These are phyloP conservation scores for Globia sparganii DNA, from an alignment of 2,888 invertebrate species.

Conservation along the genomic window DNA sequence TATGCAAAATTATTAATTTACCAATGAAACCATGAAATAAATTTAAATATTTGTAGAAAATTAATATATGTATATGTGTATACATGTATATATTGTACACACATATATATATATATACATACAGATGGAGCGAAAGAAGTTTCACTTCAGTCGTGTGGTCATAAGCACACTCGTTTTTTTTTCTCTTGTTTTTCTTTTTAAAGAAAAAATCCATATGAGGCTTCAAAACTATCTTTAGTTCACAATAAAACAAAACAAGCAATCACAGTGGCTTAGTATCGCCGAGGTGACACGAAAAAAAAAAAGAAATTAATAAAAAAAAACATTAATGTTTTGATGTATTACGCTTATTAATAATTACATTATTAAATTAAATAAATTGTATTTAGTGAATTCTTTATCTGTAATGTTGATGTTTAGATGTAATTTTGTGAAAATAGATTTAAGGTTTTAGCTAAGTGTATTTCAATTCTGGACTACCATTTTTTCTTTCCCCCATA, in stretches of 20 bases:
- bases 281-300: constrained; percentile 65
- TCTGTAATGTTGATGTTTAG: constrained; percentile 87
- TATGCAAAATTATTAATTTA: too few species aligned
- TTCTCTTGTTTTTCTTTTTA: not conserved
- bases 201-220: not conserved
- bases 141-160: too few species aligned
- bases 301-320: constrained; percentile 75
- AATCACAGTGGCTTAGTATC: constrained; percentile 74
- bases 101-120: too few species aligned
- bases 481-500: constrained; percentile 36
- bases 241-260: constrained; percentile 66
- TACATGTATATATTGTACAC: too few species aligned
- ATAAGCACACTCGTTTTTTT: too few species aligned
- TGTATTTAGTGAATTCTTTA: constrained; percentile 87
- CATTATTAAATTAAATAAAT: constrained; percentile 83
- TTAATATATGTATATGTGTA: too few species aligned
- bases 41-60: too few species aligned
- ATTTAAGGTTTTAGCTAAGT: constrained; percentile 60
- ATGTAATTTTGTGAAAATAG: constrained; percentile 77
- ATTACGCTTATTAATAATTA: constrained; percentile 91
- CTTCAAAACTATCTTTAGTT: constrained; percentile 23
- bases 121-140: too few species aligned
- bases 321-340: constrained; percentile 89
- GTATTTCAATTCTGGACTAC: constrained; percentile 46
- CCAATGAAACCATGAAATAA: too few species aligned